Evolutionary conservation across 1,140 invertebrate genomes (phyloP), one percentile per base, ranked within the genome.

Genomic region (Hycleus phaleratus): DNA sequence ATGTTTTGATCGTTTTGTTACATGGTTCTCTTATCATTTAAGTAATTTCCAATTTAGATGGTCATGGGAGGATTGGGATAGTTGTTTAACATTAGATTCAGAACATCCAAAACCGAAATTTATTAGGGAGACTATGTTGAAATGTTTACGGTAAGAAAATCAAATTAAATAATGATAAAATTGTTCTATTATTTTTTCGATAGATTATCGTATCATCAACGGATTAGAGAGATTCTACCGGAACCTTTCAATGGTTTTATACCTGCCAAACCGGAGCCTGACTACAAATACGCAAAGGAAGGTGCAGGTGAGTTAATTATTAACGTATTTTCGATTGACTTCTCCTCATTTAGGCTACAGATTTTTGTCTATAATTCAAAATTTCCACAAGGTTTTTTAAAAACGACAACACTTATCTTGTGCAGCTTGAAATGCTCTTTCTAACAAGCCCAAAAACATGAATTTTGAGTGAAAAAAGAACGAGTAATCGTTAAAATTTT

Each of bases 41-140:
- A 98, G 95, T 71, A 99, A 99, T 77, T 99, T 99, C 71, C 95
- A 98, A 75, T 98, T 97, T 70, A 85, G 93, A 49, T 99, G 97
- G 96, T 94, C 90, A 2, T 99, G 97, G 97, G 91, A 95, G 65
- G 93, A 95, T 68, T 96, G 93, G 92, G 87, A 89, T 67, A 83
- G 82, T 44, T 91, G 88, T 68, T 76, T 93, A 25, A 82, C 86
- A 65, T 76, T 93, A n/a, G 93, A 97, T 73, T 70, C 80, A 9
- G 91, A 96, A 65, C 89, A 95, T 75, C 95, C 96, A 0, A 89
- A 94, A 68, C 90, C 93, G n/a, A 93, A 95, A 72, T 99, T 99
- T 73, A 88, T 98, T 46, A 80, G 85, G 65, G 97, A 99, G 80
- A 90, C 94, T 7, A 80, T 99, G 11, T 81, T 87, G 3, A 96